Evolutionary conservation across 1,140 invertebrate species (phyloP), one percentile per base, ranked within the genome.

Genomic region (Drosophila pallidifrons): DNA sequence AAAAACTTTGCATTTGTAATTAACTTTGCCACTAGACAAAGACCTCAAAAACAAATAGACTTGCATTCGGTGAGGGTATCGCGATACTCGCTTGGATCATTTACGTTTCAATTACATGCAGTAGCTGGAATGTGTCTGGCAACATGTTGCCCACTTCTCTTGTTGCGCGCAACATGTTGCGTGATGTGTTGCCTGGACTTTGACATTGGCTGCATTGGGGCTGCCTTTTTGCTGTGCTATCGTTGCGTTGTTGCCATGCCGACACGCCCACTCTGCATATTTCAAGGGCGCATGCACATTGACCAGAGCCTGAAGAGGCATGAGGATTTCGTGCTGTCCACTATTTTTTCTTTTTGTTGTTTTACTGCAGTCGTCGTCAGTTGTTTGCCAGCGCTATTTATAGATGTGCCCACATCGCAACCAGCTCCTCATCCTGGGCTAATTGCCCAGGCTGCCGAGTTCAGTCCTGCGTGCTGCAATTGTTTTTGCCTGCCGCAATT

Each of bases 201-300:
- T 47, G 41, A 20, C 8, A 16, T 8, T 2, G 35, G 35, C n/a
- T 25, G 57, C 10, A 52, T 8, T 65, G 64, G 51, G 52, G 52
- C 51, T 20, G 30, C 57, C 28, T 54, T 30, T 28, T 55, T 38
- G 35, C 35, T 20, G 46, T 15, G 32, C 5, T 52, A n/a, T 28
- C 32, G 32, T 32, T 11, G 57, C 47, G 64, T 30, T 54, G 82
- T 83, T 83, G 85, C 78, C 73, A 83, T 83, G 70, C 28, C 58
- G 69, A 89, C 77, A 88, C 85, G 85, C 83, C 83, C 59, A 83
- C 82, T 79, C 47, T 74, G 75, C 64, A 60, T 57, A 25, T 75
- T 78, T 77, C 77, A 88, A 83, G 83, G 85, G 85, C 85, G 54
- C 60, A 71, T 61, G 72, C 55, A 58, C 57, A 8, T 8, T 38